phyloP scores from a whole-genome alignment of 2,888 invertebrate species.

The Nemapogon koenigi region DNA sequence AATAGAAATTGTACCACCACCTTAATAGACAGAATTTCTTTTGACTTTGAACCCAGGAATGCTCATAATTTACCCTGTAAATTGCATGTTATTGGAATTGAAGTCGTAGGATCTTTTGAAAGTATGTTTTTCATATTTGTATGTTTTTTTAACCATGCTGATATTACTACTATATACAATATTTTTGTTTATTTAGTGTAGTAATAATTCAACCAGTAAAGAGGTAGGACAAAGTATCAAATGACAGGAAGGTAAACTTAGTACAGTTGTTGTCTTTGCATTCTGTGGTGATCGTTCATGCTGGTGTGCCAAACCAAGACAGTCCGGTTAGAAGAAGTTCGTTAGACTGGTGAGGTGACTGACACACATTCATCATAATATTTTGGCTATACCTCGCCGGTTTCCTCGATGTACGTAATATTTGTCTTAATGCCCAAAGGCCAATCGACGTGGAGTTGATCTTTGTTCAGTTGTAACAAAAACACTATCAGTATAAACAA shows the following conservation, averaged over 20 bases:
- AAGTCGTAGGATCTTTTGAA: too few species aligned
- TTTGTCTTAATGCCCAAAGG: slow-evolving; percentile 94
- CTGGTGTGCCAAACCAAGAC: slow-evolving; percentile 59
- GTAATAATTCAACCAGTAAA: too few species aligned
- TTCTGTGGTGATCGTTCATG: slow-evolving; percentile 37
- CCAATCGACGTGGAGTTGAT: slow-evolving; percentile 97
- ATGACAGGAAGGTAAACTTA: too few species aligned
- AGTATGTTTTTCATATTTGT: too few species aligned
- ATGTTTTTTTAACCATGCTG: too few species aligned
- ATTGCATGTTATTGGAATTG: too few species aligned
- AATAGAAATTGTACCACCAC: slow-evolving; percentile 55
- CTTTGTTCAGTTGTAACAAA: slow-evolving; percentile 98
- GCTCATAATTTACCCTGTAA: too few species aligned
- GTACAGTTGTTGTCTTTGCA: too few species aligned
- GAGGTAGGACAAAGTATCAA: too few species aligned
- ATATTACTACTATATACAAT: too few species aligned
- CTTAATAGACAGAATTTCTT: slow-evolving; percentile 44
- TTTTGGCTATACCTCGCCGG: slow-evolving; percentile 81
- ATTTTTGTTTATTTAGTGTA: too few species aligned
- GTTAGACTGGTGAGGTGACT: slow-evolving; percentile 59
- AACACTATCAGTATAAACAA: slow-evolving; percentile 98
- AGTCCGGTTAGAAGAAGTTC: slow-evolving; percentile 61
- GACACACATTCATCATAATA: slow-evolving; percentile 49
- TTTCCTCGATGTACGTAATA: slow-evolving; percentile 92
- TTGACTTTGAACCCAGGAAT: slow-evolving; percentile 1